Conservation (phyloP, 2,797 vertebrate genomes). For the Potorous gilbertii region DNA sequence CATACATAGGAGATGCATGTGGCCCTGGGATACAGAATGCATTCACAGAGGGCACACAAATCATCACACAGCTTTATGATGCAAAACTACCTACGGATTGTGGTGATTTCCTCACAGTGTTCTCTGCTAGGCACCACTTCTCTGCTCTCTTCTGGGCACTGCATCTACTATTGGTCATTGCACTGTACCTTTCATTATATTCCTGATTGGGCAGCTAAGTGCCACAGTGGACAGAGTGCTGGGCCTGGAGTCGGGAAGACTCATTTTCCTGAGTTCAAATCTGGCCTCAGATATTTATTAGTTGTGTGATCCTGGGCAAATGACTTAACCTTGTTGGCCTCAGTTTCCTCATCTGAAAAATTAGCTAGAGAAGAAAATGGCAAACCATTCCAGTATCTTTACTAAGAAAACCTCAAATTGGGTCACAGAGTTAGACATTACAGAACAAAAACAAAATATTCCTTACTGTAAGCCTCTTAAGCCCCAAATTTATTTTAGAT, state of each 20-base stretch:
- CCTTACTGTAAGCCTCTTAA: background rate
- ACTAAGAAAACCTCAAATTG: background rate
- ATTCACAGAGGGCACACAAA: background rate
- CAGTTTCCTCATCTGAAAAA: background rate
- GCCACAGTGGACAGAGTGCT: background rate
- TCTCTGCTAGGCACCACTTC: background rate
- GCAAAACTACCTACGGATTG: background rate
- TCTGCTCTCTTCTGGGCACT: background rate
- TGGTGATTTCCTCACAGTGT: background rate
- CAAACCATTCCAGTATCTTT: background rate
- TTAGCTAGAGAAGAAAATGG: background rate
- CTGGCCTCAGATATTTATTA: background rate
- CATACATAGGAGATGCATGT: background rate
- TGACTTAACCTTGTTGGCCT: background rate
- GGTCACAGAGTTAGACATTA: background rate
- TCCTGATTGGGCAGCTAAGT: background rate
- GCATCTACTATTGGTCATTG: no score
- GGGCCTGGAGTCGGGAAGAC: background rate
- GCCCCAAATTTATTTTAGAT: background rate
- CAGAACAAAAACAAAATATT: background rate
- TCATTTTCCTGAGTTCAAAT: background rate
- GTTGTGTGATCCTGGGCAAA: background rate
- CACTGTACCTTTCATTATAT: background rate
- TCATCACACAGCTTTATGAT: background rate
- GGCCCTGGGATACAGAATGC: background rate